phyloP scores from a whole-genome alignment of 2,888 invertebrate genomes.

The Drosophila suboccidentalis region DNA sequence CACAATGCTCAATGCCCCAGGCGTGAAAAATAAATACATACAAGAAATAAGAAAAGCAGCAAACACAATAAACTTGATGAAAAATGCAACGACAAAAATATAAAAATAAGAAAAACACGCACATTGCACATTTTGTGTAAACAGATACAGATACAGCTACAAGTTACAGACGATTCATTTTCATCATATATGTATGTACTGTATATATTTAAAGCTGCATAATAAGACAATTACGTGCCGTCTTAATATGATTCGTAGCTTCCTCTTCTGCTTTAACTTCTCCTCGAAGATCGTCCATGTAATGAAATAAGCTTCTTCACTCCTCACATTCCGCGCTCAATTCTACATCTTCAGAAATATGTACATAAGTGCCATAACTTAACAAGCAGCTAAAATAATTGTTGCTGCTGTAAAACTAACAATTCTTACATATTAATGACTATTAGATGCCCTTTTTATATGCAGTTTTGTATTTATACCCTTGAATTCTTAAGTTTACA shows the following conservation, averaged over 20 bases:
- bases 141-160: slow-evolving; percentile 29
- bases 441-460: not conserved
- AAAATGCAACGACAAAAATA: slow-evolving; percentile 45
- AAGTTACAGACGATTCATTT: slow-evolving; percentile 10
- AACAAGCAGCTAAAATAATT: slow-evolving; percentile 31
- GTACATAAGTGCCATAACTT: slow-evolving; percentile 15
- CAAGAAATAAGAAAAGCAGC: slow-evolving; percentile 15
- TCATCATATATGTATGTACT: slow-evolving; percentile 2
- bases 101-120: slow-evolving; percentile 43
- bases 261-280: not conserved
- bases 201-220: slow-evolving; percentile 45
- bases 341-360: slow-evolving; percentile 10
- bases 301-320: slow-evolving; percentile 13
- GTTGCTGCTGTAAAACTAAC: slow-evolving; percentile 2
- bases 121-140: slow-evolving; percentile 59
- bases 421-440: not conserved
- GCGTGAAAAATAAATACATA: slow-evolving; percentile 36
- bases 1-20: slow-evolving; percentile 30
- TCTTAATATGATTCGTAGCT: slow-evolving; percentile 32
- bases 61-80: slow-evolving; percentile 44
- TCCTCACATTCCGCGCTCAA: not conserved
- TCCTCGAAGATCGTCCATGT: slow-evolving; percentile 20
- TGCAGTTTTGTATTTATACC: not conserved
- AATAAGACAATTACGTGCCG: slow-evolving; percentile 57
- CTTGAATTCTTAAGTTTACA: not conserved